Base-by-base conservation (phyloP, 2,888 invertebrate genomes). In the Drosophila imparisetae region DNA sequence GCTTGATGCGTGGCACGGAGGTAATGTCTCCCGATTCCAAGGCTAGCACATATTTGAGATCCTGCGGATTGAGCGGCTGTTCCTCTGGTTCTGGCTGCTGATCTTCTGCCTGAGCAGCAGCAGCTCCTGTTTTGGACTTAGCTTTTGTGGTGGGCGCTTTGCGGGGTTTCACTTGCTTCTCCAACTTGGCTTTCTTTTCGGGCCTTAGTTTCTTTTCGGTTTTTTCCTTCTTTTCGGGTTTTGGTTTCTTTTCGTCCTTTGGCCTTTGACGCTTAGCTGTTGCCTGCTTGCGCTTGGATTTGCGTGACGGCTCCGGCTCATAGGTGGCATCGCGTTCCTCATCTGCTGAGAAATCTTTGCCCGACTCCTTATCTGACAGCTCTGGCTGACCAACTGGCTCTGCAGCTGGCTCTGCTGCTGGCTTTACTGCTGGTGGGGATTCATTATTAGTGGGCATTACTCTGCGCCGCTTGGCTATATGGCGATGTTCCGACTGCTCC, bases 401-500 rank as follows among this genome's bases (percentile, higher is more conserved):
- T 4, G 27, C 27, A 27, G 36, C 21, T 52, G 61, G 30, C 0
- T 10, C 2, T 10, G 21, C 13, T 24, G 59, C 7, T 2, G 15
- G 6, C 3, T 21, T 21, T 13, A 21, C 13, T 38, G 38, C 36
- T 50, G 60, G 18, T 0, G 54, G 57, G 10, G 66, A 59, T 21
- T 68, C 65, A 8, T 15, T 78, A 6, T 15, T 74, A 15, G 58
- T 61, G 2, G 83, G 70, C 34, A 85, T 64, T 2, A 94, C 65
- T 91, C 94, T 94, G 61, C 94, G 93, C 78, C 94, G 94, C 82
- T 95, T 95, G 1, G 94, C 93, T 42, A 94, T 94, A 57, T 95
- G 95, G 78, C 95, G 94, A 81, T 94, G 93, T 74, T 94, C 94
- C 30, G 85, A 77, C 7, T 76, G 69, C n/a, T 83, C 80, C 4